These are phyloP conservation scores for Luidia sarsii DNA, from an alignment of 53 echinoderm and acorn worm species.

Conservation along the genomic window DNA sequence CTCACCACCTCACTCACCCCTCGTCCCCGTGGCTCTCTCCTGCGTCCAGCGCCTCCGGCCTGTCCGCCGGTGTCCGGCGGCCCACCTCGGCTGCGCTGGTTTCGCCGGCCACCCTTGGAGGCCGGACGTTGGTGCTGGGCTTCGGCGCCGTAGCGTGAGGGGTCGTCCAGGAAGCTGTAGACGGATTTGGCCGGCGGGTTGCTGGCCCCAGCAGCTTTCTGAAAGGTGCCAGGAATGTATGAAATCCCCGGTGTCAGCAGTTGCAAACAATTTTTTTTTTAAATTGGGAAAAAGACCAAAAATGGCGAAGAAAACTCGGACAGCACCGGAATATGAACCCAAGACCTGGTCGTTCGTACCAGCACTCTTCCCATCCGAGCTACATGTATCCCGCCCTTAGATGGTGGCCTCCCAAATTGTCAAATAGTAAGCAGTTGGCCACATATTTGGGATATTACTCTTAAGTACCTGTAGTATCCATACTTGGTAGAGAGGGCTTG, in stretches of 20 bases:
- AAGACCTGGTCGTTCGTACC: too few relatives aligned
- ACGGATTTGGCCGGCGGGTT: constrained; percentile 28
- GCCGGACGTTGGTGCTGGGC: constrained; percentile 11
- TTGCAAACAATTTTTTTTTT: background rate
- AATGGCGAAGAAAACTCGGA: too few relatives aligned
- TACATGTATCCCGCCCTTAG: too few relatives aligned
- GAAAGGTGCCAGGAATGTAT: background rate
- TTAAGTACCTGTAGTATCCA: too few relatives aligned
- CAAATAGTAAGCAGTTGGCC: too few relatives aligned
- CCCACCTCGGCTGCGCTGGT: constrained; percentile 80
- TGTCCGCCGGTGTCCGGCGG: constrained; percentile 53
- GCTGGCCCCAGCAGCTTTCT: constrained; percentile 76
- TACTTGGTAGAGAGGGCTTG: too few relatives aligned
- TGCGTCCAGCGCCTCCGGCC: constrained; percentile 45
- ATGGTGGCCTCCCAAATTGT: too few relatives aligned
- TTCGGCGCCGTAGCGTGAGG: constrained; percentile 62
- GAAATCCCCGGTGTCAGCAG: background rate
- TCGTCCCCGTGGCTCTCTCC: constrained; percentile 30
- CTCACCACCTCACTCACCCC: constrained; percentile 28
- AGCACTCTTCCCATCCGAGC: too few relatives aligned
- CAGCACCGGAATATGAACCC: too few relatives aligned
- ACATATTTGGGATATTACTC: too few relatives aligned
- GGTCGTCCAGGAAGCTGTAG: constrained; percentile 86
- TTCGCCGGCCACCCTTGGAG: constrained; percentile 61
- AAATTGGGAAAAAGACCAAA: too few relatives aligned